phyloP scores from a whole-genome alignment of 2,113 vertebrate genomes.

The Dryoscopus gambensis region DNA sequence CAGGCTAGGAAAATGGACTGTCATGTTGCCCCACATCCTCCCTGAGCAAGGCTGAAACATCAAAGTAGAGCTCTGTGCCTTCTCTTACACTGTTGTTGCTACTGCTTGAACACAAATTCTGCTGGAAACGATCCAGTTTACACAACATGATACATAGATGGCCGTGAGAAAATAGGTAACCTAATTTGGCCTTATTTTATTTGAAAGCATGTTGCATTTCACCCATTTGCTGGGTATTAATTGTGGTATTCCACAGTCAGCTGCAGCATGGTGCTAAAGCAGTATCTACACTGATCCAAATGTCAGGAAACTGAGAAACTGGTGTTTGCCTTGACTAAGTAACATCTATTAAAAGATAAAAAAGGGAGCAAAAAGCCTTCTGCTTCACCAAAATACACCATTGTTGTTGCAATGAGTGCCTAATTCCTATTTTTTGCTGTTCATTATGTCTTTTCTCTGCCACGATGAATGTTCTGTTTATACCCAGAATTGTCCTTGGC shows the following conservation, averaged over 20 bases:
- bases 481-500: background rate
- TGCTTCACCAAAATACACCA: background rate
- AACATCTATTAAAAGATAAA: background rate
- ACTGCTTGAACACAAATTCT: background rate
- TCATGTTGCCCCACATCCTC: background rate
- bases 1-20: background rate
- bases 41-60: background rate
- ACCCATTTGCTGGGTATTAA: fast-evolving
- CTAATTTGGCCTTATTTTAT: background rate
- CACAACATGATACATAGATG: background rate
- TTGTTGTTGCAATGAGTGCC: background rate
- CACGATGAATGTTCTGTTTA: background rate
- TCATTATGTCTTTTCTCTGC: background rate
- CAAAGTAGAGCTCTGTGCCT: background rate
- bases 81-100: background rate
- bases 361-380: background rate
- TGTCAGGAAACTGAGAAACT: background rate
- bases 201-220: background rate
- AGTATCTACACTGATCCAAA: background rate
- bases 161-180: background rate
- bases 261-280: background rate
- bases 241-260: background rate
- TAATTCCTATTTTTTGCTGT: background rate
- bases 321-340: background rate
- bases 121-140: background rate